phyloP scores from a whole-genome alignment of 2,888 invertebrate species.

The Cotesia congregata region DNA sequence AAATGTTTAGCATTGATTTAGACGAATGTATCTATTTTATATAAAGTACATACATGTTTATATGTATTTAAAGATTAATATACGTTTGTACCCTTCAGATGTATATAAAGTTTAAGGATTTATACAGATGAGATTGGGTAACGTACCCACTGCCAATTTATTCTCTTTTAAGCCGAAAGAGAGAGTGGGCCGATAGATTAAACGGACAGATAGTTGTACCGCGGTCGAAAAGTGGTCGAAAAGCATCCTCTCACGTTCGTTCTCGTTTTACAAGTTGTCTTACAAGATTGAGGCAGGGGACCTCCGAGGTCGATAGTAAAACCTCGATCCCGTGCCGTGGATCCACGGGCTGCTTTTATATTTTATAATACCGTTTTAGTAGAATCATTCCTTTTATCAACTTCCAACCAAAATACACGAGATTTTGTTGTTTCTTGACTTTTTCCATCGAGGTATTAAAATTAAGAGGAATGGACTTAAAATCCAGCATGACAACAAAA shows the following conservation, averaged over 20 bases:
- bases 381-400: slow-evolving; percentile 2
- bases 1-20: neutral
- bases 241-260: slow-evolving; percentile 56
- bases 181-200: slow-evolving; percentile 52
- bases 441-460: neutral
- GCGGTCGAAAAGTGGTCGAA: slow-evolving; percentile 49
- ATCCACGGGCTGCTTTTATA: neutral
- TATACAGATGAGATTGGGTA: slow-evolving; percentile 34
- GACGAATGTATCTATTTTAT: neutral
- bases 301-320: slow-evolving; percentile 41
- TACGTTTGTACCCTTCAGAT: neutral
- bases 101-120: slow-evolving; percentile 54
- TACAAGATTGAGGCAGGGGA: slow-evolving; percentile 60
- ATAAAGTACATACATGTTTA: neutral
- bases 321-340: slow-evolving; percentile 1
- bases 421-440: neutral
- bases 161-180: slow-evolving; percentile 47
- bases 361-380: neutral
- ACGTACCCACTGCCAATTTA: slow-evolving; percentile 53
- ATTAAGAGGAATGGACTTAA: neutral
- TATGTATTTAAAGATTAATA: neutral
- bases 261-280: slow-evolving; percentile 69
- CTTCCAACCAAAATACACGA: slow-evolving; percentile 5
- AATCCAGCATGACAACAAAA: neutral
- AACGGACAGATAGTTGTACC: slow-evolving; percentile 53